phyloP scores from a whole-genome alignment of 2,888 invertebrate species.

The Dioctria linearis region DNA sequence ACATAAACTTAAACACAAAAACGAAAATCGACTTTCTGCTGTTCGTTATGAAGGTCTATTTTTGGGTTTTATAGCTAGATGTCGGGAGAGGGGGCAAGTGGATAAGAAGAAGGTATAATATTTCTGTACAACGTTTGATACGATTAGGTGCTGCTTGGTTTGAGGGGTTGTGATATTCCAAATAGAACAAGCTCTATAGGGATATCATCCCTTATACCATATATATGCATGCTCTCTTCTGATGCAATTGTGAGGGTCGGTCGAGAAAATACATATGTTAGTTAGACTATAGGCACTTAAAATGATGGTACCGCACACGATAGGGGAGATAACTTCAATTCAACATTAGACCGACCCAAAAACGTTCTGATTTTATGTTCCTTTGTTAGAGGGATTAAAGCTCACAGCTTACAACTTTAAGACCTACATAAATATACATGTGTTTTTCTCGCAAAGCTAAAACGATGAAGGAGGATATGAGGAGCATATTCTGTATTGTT shows the following conservation, averaged over 20 bases:
- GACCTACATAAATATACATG: neutral
- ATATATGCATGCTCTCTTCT: too few species aligned
- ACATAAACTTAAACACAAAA: neutral
- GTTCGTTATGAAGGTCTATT: slow-evolving; percentile 4
- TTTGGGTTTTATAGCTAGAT: neutral
- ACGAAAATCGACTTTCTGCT: slow-evolving; percentile 6
- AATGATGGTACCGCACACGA: neutral
- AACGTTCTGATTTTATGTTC: neutral
- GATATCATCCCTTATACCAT: neutral
- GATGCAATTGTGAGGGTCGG: neutral
- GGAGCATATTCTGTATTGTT: too few species aligned
- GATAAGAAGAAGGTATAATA: neutral
- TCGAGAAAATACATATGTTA: neutral
- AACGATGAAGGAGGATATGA: too few species aligned
- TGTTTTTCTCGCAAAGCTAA: too few species aligned
- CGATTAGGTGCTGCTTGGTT: too few species aligned
- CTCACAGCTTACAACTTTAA: neutral
- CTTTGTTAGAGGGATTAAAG: neutral
- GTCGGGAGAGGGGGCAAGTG: neutral
- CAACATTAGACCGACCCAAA: neutral
- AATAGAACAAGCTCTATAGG: slow-evolving; percentile 22
- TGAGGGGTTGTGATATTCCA: neutral
- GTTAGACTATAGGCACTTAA: neutral
- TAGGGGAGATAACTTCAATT: neutral
- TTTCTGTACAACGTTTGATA: neutral